Evolutionary conservation across 2,113 vertebrate genomes (phyloP).

Genomic region (Embiotoca jacksoni): DNA sequence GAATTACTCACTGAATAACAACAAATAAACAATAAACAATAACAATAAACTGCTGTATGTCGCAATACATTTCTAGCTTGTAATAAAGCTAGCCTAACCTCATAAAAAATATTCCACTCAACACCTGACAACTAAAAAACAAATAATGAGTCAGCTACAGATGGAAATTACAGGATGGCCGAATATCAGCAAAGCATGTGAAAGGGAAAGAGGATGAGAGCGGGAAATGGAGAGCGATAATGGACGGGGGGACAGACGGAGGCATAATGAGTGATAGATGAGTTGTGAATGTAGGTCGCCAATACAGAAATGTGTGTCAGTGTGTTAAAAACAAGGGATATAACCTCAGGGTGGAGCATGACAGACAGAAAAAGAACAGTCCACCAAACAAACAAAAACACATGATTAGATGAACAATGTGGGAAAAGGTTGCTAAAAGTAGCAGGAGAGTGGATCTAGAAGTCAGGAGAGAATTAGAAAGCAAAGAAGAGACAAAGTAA

Average conservation of each 20-base stretch:
- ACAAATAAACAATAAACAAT: background rate
- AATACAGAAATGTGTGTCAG: slow-evolving; percentile 80
- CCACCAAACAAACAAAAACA: background rate
- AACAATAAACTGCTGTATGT: too few species aligned
- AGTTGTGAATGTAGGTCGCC: slow-evolving; percentile 77
- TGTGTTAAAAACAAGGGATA: slow-evolving; percentile 54
- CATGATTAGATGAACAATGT: background rate
- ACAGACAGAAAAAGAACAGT: slow-evolving; percentile 8
- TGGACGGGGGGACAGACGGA: background rate
- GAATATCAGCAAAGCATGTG: background rate
- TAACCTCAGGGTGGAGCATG: slow-evolving; percentile 11
- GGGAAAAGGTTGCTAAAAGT: background rate
- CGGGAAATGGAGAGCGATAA: too few species aligned
- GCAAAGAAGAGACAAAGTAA: background rate
- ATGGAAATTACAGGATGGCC: background rate
- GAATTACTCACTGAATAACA: too few species aligned
- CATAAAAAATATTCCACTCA: background rate
- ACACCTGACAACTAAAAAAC: background rate
- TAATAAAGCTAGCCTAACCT: too few species aligned
- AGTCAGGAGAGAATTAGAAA: background rate
- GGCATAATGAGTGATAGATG: slow-evolving; percentile 33
- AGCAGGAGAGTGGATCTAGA: background rate
- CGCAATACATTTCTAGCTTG: too few species aligned
- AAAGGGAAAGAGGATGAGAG: background rate
- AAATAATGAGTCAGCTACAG: background rate